phyloP scores from a whole-genome alignment of 2,888 invertebrate species.

The Tetranychus piercei region DNA sequence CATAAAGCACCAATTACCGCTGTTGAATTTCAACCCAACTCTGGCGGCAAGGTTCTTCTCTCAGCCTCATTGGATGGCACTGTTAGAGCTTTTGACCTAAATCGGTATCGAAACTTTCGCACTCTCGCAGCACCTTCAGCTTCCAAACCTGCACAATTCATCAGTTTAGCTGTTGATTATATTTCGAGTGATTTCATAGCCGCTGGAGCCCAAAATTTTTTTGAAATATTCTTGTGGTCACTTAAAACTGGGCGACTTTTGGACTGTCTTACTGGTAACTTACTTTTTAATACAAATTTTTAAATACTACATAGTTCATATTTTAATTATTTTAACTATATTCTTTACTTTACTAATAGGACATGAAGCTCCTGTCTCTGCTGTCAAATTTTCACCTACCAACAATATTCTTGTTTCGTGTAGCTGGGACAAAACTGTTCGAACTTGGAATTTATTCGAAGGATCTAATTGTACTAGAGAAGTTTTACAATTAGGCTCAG shows the following conservation, averaged over 20 bases:
- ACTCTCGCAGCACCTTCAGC: conserved; percentile 65
- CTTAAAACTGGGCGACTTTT: conserved; percentile 73
- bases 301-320: background rate
- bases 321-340: conserved; percentile 1
- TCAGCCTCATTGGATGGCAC: conserved; percentile 93
- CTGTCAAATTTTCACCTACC: conserved; percentile 63
- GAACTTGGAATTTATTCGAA: conserved; percentile 70
- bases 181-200: conserved; percentile 71
- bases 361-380: conserved; percentile 76
- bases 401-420: conserved; percentile 56
- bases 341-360: conserved; percentile 47
- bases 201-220: conserved; percentile 82
- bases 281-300: background rate
- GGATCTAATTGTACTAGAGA: conserved; percentile 62
- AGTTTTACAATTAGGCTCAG: conserved; percentile 53
- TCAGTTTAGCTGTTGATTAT: conserved; percentile 66
- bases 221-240: conserved; percentile 90
- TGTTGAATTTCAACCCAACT: conserved; percentile 56
- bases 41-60: conserved; percentile 73
- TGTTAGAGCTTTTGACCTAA: conserved; percentile 80
- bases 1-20: conserved; percentile 68
- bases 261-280: conserved; percentile 37
- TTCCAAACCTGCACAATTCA: conserved; percentile 63
- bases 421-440: conserved; percentile 84
- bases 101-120: conserved; percentile 86